phyloP scores from a whole-genome alignment of 2,113 vertebrate genomes.

The Halcyon malimbica region DNA sequence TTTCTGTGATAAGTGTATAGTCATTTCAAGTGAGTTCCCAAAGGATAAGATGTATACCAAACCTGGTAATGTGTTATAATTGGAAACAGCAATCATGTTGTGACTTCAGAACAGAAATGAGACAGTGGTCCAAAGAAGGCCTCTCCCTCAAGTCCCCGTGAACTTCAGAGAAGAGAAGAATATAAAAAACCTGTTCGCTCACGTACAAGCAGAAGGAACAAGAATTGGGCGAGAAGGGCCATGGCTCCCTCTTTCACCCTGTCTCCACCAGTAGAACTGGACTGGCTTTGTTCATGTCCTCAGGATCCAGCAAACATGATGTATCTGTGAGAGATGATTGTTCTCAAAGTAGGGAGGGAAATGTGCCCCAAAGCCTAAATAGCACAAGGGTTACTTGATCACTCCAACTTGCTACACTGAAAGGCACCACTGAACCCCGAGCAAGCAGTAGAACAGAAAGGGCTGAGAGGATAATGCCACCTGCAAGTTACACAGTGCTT shows the following conservation, averaged over 20 bases:
- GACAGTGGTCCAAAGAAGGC: neutral
- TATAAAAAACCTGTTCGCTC: neutral
- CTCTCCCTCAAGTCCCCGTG: neutral
- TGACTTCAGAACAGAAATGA: neutral
- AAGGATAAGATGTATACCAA: neutral
- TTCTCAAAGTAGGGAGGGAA: neutral
- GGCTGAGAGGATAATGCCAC: neutral
- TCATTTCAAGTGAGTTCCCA: neutral
- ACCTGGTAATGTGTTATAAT: neutral
- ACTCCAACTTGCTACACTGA: neutral
- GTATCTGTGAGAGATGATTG: neutral
- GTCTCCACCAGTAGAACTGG: neutral
- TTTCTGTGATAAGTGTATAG: neutral
- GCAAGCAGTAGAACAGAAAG: neutral
- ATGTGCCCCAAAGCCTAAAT: accelerated
- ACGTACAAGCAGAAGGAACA: neutral
- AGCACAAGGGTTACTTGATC: neutral
- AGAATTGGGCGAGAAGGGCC: neutral
- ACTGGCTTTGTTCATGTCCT: neutral
- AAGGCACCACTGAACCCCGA: neutral
- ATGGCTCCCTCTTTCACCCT: neutral
- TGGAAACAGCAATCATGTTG: neutral
- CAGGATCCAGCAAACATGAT: neutral
- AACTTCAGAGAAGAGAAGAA: neutral
- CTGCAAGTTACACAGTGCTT: neutral